These are phyloP conservation scores for Lepetodrilus schrolli DNA, from an alignment of 2,888 invertebrate species.

Conservation along the genomic window DNA sequence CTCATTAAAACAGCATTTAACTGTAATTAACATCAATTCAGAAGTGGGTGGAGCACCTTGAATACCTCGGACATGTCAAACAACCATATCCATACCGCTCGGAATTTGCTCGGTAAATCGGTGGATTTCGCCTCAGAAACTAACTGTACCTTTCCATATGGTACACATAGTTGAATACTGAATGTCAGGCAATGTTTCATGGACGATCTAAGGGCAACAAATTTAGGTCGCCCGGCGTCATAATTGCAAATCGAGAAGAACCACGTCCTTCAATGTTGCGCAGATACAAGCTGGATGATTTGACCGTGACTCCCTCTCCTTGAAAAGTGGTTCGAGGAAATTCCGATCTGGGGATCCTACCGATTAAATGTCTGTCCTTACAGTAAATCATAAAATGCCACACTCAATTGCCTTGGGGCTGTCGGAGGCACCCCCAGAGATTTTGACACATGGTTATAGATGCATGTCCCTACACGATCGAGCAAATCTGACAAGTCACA, in stretches of 20 bases:
- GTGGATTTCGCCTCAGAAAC: slow-evolving; percentile 22
- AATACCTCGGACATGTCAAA: background rate
- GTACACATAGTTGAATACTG: slow-evolving; percentile 60
- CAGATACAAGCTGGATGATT: slow-evolving; percentile 25
- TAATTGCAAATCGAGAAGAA: slow-evolving; percentile 52
- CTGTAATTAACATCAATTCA: slow-evolving; percentile 24
- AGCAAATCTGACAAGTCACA: slow-evolving; percentile 35
- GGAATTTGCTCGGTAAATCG: background rate
- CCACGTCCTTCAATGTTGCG: slow-evolving; percentile 38
- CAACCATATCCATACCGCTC: background rate
- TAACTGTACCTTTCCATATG: slow-evolving; percentile 62
- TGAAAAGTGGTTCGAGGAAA: slow-evolving; percentile 13
- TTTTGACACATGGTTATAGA: slow-evolving; percentile 63
- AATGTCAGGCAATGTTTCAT: slow-evolving; percentile 58
- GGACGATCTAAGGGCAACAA: slow-evolving; percentile 57
- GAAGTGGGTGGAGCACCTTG: slow-evolving; percentile 33
- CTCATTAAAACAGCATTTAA: no score
- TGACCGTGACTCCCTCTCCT: slow-evolving; percentile 31
- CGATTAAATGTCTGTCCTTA: background rate
- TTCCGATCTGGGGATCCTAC: background rate
- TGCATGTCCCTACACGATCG: slow-evolving; percentile 67
- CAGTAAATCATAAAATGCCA: background rate
- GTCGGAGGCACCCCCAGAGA: background rate
- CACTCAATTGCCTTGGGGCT: background rate
- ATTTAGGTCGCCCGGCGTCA: slow-evolving; percentile 69